phyloP scores from a whole-genome alignment of 2,888 invertebrate genomes.

The Gasteruption jaculator region DNA sequence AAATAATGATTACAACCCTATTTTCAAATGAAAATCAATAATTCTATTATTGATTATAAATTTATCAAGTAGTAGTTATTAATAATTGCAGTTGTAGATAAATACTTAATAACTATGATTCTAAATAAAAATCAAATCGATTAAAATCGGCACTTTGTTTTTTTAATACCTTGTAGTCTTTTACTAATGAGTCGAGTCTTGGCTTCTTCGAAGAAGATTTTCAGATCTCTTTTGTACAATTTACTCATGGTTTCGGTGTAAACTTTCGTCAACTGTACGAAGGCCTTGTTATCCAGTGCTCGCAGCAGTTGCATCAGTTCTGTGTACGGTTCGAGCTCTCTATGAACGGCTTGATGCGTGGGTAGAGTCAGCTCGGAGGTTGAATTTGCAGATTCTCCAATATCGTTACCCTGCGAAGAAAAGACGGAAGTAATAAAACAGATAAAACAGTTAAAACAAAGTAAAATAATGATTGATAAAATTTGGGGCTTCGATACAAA shows the following conservation, averaged over 20 bases:
- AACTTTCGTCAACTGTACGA: constrained; percentile 74
- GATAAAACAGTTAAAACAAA: constrained; percentile 5
- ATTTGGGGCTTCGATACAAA: no score
- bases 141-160: neutral
- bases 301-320: constrained; percentile 91
- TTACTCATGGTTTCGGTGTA: constrained; percentile 82
- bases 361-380: constrained; percentile 64
- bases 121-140: constrained; percentile 3
- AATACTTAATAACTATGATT: no score
- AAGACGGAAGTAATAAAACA: no score
- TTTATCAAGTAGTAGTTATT: no score
- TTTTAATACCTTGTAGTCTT: constrained; percentile 34
- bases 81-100: no score
- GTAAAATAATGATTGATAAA: constrained; percentile 5
- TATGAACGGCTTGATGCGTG: constrained; percentile 75
- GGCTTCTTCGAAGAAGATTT: constrained; percentile 73
- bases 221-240: constrained; percentile 83
- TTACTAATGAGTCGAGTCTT: constrained; percentile 42
- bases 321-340: constrained; percentile 80
- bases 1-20: no score
- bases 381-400: constrained; percentile 57
- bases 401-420: constrained; percentile 68
- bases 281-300: constrained; percentile 79
- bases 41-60: no score
- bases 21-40: no score